phyloP scores from a whole-genome alignment of 2,113 vertebrate genomes.

The Peromyscus californicus region DNA sequence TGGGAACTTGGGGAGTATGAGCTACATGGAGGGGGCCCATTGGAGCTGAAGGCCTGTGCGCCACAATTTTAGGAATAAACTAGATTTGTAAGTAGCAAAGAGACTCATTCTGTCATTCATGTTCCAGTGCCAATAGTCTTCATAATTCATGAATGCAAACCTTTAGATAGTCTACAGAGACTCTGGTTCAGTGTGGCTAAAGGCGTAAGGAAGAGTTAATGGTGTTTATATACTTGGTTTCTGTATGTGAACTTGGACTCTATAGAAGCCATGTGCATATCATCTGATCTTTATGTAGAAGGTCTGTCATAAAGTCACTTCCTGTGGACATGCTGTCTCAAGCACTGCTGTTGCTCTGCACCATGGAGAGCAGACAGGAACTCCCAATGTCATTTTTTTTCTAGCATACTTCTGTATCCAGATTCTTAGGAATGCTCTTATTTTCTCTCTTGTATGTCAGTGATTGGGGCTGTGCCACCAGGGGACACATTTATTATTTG shows the following conservation, averaged over 20 bases:
- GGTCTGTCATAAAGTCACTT: neutral
- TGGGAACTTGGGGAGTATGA: neutral
- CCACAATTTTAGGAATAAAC: neutral
- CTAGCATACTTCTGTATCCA: neutral
- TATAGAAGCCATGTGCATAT: neutral
- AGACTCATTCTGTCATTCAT: neutral
- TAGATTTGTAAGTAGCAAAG: neutral
- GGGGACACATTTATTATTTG: constrained; percentile 42
- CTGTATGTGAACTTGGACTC: neutral
- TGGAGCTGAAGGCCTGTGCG: neutral
- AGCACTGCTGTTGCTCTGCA: neutral
- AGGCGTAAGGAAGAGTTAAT: neutral
- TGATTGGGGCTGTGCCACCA: constrained; percentile 27
- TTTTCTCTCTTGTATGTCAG: constrained; percentile 5
- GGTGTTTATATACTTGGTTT: neutral
- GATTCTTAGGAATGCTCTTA: neutral
- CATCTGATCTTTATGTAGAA: neutral
- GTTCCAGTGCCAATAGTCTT: neutral
- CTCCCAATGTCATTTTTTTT: neutral
- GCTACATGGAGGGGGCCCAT: neutral
- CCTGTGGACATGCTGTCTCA: neutral
- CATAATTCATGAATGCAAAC: neutral
- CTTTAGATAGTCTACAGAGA: neutral
- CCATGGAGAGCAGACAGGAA: neutral
- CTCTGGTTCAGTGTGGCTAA: neutral